Evolutionary conservation across 2,797 vertebrate species (phyloP), one percentile per base, ranked within the genome.

Genomic region (Sebastes itinus): DNA sequence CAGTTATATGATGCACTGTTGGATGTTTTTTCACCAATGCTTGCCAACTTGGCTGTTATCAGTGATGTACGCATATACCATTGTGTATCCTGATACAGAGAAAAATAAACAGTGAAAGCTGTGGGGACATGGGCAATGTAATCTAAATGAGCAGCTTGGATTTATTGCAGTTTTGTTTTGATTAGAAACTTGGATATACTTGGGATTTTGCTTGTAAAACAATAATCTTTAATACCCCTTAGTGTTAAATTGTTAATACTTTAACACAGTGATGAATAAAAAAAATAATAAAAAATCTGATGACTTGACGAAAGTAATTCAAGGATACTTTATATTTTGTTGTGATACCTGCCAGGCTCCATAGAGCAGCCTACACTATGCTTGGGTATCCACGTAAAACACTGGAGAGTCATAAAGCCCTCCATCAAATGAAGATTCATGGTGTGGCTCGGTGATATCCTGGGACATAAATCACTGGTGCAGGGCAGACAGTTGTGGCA

Each of bases 401-500:
- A 83, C 56, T 10, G 58, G 25, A 58, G 64, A 75, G 69, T 83
- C 82, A 73, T 81, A 78, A 82, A 75, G 69, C 65, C 71, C 63
- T 81, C 72, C 68, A 79, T 85, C 86, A 89, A 84, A 90, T 83
- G 80, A 86, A 90, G 87, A 90, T 90, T 83, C 76, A 82, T 85
- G 9, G 78, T 14, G 65, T 74, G 82, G 82, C 77, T 76, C 76
- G 1, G 60, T 68, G 84, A 91, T 90, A 85, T 91, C 84, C 84
- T 33, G 81, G 80, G 64, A 81, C 72, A 89, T 88, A 80, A 90
- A 91, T 91, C 92, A 90, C 68, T 58, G 70, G 82, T 61, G 60
- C 68, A 27, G 78, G 70, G 78, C 83, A 83, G 90, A 84, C 86
- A 81, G 82, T 85, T 72, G 85, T 88, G 87, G 87, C 83, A 86